Evolutionary conservation across 2,797 vertebrate species (phyloP), one percentile per base, ranked within the genome.

Genomic region (Brachymystax lenok): DNA sequence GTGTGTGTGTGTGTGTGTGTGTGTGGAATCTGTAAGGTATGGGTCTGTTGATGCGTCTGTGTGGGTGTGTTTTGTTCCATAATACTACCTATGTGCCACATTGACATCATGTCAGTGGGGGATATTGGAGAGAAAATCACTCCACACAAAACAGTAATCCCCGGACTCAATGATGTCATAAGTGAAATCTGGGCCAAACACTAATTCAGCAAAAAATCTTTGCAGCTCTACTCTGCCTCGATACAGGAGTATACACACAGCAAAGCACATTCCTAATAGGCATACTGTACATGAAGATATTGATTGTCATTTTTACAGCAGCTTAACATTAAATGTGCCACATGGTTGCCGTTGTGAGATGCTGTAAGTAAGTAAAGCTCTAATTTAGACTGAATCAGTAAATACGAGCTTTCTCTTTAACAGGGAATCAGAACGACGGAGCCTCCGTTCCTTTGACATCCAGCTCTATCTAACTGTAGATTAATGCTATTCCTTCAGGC

Each of bases 401-500:
- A 89, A 81, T 69, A 69, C 33, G 56, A 30, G 74, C 74, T 83
- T 82, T 84, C n/a, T 51, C 46, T 52, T 52, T 21, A 71, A 52
- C 13, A 17, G 17, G 46, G 12, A n/a, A 5, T 24, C 46, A 27
- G 68, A 51, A 21, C 12, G 21, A 24, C 69, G 4, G 8, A 71
- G 24, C 77, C 19, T 80, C 76, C 61, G 14, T 79, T 69, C 59
- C 54, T 51, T 69, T 68, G 33, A 46, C 40, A 46, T 46, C 12
- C 40, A 46, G 40, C 12, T 46, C 10, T 59, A 74, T 85, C 76
- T 77, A 81, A 78, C 86, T 77, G 87, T 78, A 88, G 81, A 90
- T 87, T 88, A 89, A 87, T 84, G 78, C 81, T 85, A 80, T 21
- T 90, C 88, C 87, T 86, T 91, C 83, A 87, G 85, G 87, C 87